These are phyloP conservation scores for Peribatodes rhomboidaria DNA, from an alignment of 2,888 invertebrate genomes.

Conservation along the genomic window DNA sequence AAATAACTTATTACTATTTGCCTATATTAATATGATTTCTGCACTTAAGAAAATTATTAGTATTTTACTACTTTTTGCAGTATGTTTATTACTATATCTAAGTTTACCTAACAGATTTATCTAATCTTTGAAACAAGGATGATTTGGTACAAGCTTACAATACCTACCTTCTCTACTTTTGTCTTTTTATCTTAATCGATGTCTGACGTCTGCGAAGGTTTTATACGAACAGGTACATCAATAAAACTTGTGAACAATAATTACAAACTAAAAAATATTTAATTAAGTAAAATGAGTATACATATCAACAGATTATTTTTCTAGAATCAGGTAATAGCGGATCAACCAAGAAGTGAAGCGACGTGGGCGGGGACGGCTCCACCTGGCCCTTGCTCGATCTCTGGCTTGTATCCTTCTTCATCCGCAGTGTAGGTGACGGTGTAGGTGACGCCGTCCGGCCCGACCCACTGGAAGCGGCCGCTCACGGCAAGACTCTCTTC, in stretches of 20 bases:
- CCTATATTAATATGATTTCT: too few relatives aligned
- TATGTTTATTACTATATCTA: too few relatives aligned
- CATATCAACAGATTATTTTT: slow-evolving; percentile 8
- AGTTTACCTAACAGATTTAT: too few relatives aligned
- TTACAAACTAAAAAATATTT: slow-evolving; percentile 25
- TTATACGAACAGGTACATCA: too few relatives aligned
- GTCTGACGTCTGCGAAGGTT: too few relatives aligned
- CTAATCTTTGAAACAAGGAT: too few relatives aligned
- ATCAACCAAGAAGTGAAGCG: background rate
- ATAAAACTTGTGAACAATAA: background rate
- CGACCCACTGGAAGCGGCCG: slow-evolving; percentile 80
- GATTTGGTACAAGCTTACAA: too few relatives aligned
- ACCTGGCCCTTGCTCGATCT: slow-evolving; percentile 64
- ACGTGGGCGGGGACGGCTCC: slow-evolving; percentile 59
- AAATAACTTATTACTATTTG: background rate
- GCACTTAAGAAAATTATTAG: too few relatives aligned
- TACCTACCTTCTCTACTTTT: too few relatives aligned
- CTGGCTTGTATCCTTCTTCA: slow-evolving; percentile 64
- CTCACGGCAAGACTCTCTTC: slow-evolving; percentile 74
- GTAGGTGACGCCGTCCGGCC: slow-evolving; percentile 76
- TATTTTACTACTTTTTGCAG: too few relatives aligned
- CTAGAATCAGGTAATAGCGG: background rate
- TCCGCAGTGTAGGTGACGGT: slow-evolving; percentile 83
- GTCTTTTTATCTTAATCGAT: too few relatives aligned
- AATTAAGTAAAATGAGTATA: slow-evolving; percentile 14